Percentiles rank a stretch among this genome's conserved stretches.
These are phyloP conservation scores for Chlorospingus flavigularis DNA, from an alignment of 2,797 vertebrate genomes.

Conservation along the genomic window DNA sequence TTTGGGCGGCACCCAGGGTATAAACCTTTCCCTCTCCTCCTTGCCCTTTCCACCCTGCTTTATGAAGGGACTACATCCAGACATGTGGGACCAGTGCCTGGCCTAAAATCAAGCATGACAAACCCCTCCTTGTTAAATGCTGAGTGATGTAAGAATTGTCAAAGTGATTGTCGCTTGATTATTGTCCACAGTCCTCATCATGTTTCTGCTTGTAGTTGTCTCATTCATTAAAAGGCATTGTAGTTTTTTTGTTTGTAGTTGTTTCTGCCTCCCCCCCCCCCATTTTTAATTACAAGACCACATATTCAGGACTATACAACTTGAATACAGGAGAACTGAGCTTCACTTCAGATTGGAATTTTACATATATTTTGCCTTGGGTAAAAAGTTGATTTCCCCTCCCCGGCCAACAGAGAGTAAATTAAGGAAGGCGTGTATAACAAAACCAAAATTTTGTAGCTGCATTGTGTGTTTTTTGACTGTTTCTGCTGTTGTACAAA, in stretches of 20 bases:
- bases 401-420: not conserved
- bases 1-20: not conserved
- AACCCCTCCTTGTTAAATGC: not conserved
- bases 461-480: slow-evolving; percentile 16
- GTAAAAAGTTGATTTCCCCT: slow-evolving; percentile 23
- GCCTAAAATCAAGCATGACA: not conserved
- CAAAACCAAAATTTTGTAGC: slow-evolving; percentile 33
- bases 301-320: not conserved
- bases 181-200: not conserved
- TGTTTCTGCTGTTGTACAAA: slow-evolving; percentile 29
- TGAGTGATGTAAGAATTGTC: not conserved
- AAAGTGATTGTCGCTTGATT: not conserved
- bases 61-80: not conserved
- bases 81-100: not conserved
- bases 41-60: not conserved
- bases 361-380: slow-evolving; percentile 22
- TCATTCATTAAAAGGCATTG: not conserved
- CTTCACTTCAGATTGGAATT: slow-evolving; percentile 2
- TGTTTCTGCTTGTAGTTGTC: slow-evolving; percentile 8
- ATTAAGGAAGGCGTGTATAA: not conserved
- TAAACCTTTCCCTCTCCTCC: not conserved
- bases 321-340: not conserved
- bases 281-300: not conserved
- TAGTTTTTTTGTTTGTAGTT: not conserved
- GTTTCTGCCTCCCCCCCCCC: accelerated